phyloP scores from a whole-genome alignment of 2,888 invertebrate species.

The Eupithecia tripunctaria region DNA sequence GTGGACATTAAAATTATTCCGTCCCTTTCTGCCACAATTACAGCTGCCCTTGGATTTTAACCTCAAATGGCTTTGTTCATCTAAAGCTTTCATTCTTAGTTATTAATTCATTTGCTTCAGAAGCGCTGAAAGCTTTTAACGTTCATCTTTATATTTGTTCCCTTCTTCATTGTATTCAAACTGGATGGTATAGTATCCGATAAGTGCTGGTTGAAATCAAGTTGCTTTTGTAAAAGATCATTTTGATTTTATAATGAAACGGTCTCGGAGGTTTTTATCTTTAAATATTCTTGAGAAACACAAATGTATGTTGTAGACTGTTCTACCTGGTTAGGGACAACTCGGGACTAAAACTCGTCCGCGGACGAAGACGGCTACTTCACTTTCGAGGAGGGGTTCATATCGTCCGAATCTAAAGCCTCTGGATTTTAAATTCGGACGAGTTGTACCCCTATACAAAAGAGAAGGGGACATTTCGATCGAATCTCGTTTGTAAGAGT shows the following conservation, averaged over 20 bases:
- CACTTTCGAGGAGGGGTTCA: too few species aligned
- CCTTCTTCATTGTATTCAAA: not conserved
- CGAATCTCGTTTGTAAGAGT: too few species aligned
- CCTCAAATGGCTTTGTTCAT: slow-evolving; percentile 3
- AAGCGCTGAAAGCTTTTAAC: not conserved
- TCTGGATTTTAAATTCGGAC: too few species aligned
- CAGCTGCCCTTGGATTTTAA: not conserved
- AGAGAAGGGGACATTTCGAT: too few species aligned
- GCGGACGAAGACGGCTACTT: too few species aligned
- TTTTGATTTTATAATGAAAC: not conserved
- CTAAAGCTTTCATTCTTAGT: not conserved
- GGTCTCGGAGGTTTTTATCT: not conserved
- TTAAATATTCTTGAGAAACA: not conserved
- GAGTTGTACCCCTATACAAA: too few species aligned
- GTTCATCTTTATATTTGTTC: slow-evolving; percentile 1
- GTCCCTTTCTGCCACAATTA: not conserved
- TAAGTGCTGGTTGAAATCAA: not conserved
- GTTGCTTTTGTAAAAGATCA: not conserved
- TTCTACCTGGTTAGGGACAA: too few species aligned
- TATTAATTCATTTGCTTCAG: not conserved
- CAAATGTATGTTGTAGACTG: not conserved
- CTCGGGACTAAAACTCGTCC: too few species aligned
- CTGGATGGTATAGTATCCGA: not conserved
- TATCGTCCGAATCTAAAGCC: too few species aligned
- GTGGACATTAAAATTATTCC: not conserved